Percentiles rank a stretch among this genome's conserved stretches.
Evolutionary conservation across 2,113 vertebrate genomes (phyloP).

Genomic region (Plecotus auritus): DNA sequence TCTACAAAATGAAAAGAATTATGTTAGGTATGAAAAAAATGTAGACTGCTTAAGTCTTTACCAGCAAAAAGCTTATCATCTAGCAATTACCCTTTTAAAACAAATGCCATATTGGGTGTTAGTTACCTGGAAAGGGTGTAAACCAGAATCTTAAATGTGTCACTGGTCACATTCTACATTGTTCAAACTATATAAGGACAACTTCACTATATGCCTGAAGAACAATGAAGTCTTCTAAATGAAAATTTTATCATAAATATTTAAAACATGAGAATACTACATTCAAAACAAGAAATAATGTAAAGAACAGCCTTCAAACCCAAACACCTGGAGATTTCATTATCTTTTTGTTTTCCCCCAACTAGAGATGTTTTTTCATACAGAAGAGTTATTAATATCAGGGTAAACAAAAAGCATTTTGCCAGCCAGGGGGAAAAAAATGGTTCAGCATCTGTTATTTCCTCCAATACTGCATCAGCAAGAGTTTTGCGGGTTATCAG

Average conservation of each 20-base stretch:
- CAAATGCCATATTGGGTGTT: background rate
- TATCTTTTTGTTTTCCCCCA: background rate
- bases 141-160: background rate
- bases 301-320: background rate
- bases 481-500: background rate
- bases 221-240: background rate
- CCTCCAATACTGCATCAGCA: background rate
- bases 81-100: background rate
- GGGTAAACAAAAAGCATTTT: background rate
- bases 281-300: background rate
- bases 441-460: background rate
- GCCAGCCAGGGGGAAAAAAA: background rate
- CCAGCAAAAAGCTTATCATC: background rate
- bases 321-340: constrained; percentile 7
- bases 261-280: background rate
- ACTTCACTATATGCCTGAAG: background rate
- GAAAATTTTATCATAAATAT: background rate
- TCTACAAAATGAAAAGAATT: background rate
- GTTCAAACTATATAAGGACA: background rate
- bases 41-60: background rate
- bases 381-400: background rate
- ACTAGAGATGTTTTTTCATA: background rate
- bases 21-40: background rate
- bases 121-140: background rate
- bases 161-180: background rate